Conservation (phyloP, 2,888 invertebrate species). For the Selenia dentaria region DNA sequence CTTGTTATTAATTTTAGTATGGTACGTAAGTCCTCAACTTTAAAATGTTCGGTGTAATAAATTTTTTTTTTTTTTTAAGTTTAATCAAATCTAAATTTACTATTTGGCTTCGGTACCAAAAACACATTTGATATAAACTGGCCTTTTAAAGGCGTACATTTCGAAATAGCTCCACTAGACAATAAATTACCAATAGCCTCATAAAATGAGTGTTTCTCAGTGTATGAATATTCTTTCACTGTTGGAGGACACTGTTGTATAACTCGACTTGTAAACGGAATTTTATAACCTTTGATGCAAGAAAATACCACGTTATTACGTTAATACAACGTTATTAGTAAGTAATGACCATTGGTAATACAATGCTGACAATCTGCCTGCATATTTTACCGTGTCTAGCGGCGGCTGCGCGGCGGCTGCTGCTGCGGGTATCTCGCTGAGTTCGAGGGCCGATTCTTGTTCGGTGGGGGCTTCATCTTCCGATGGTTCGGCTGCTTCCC, state of each 20-base stretch:
- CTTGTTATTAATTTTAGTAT: background rate
- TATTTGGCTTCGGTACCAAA: background rate
- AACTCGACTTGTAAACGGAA: background rate
- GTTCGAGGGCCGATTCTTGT: background rate
- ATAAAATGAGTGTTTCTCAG: background rate
- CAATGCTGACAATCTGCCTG: background rate
- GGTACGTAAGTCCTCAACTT: background rate
- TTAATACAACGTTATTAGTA: no score
- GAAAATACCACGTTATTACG: background rate
- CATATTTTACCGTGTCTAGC: background rate
- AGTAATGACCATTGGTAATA: background rate
- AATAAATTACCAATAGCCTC: background rate
- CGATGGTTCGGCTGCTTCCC: background rate
- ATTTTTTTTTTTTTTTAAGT: background rate
- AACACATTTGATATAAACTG: background rate
- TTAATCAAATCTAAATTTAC: background rate
- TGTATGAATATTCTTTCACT: background rate
- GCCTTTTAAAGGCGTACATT: background rate
- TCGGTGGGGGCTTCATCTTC: background rate
- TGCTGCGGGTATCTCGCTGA: background rate
- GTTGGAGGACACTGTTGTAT: background rate
- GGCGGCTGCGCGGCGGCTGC: background rate
- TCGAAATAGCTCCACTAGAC: background rate
- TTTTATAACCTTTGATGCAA: background rate
- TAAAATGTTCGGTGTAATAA: background rate